Evolutionary conservation across 1,140 invertebrate genomes (phyloP), one percentile per base, ranked within the genome.

Genomic region (Dendroctonus valens): DNA sequence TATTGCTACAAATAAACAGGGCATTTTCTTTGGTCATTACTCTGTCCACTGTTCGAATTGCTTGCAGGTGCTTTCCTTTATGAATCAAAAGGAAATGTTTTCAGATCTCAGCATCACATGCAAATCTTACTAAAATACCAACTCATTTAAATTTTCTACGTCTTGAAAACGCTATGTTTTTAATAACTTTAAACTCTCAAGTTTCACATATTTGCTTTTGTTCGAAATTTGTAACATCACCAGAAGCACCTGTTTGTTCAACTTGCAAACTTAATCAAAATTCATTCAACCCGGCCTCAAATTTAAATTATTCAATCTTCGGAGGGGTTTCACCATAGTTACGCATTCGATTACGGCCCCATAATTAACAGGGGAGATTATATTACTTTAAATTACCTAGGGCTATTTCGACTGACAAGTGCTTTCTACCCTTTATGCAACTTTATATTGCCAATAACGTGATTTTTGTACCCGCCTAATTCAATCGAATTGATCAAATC

Each of bases 271-370:
- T 40, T 46, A 53, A 63, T 63, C 26, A 53, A 63, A 63, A 54
- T 63, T 54, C 51, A 63, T 63, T 63, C 14, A 41, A 54, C 44
- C 49, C 50, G 40, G 40, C 51, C 60, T 63, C 41, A 63, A 54
- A 52, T 41, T 52, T 63, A 51, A 63, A 63, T 63, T 63, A 63
- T 63, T 63, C 41, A 63, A 63, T 63, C 42, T 63, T 63, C 60
- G 44, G 60, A 55, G 44, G 60, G 60, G 60, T 38, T 48, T 58
- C 12, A 53, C 60, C 60, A 14, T 54, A 53, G 40, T 46, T 63
- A 63, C 42, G 60, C 51, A 48, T 54, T 54, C 60, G 41, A 63
- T 63, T 63, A 63, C 39, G 50, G 51, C 40, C 7, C 42, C 51
- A 54, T 63, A 53, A 63, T 63, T 63, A 63, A 63, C 50, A 46